phyloP scores from a whole-genome alignment of 2,113 vertebrate species.

The Notarius quadriscutis region DNA sequence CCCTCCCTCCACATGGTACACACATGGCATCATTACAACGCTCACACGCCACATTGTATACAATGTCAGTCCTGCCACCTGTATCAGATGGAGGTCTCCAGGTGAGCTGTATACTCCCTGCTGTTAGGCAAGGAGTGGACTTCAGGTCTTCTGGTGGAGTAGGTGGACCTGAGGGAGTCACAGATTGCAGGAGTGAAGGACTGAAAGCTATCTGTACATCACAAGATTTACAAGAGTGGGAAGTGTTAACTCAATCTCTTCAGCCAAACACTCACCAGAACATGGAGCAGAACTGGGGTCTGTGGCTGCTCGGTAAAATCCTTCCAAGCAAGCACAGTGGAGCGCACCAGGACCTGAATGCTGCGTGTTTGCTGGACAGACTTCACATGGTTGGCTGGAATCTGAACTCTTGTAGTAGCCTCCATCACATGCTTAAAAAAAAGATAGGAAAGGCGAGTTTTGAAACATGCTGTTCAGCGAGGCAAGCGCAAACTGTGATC shows the following conservation, averaged over 20 bases:
- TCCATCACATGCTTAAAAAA: constrained; percentile 76
- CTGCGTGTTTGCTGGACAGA: constrained; percentile 81
- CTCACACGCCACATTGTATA: constrained; percentile 82
- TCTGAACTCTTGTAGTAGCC: constrained; percentile 82
- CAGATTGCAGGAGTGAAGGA: neutral
- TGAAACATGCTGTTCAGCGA: neutral
- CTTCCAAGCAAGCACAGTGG: constrained; percentile 79
- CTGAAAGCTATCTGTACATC: neutral
- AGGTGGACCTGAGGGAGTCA: constrained; percentile 77
- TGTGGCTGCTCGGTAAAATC: constrained; percentile 77
- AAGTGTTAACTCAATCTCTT: neutral
- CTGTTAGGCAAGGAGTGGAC: constrained; percentile 65
- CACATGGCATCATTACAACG: constrained; percentile 80
- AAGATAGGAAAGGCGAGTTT: neutral
- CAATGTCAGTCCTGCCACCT: constrained; percentile 81
- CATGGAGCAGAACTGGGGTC: constrained; percentile 76
- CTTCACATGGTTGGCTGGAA: constrained; percentile 69
- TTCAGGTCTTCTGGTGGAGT: constrained; percentile 78
- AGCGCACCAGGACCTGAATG: constrained; percentile 68
- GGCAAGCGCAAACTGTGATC: neutral
- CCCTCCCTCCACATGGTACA: constrained; percentile 75
- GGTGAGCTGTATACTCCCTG: constrained; percentile 81
- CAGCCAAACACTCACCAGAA: constrained; percentile 76
- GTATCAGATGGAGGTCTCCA: constrained; percentile 81
- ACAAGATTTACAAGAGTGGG: neutral